Evolutionary conservation across 2,888 invertebrate species (phyloP), one percentile per base, ranked within the genome.

Genomic region (Nezara viridula): DNA sequence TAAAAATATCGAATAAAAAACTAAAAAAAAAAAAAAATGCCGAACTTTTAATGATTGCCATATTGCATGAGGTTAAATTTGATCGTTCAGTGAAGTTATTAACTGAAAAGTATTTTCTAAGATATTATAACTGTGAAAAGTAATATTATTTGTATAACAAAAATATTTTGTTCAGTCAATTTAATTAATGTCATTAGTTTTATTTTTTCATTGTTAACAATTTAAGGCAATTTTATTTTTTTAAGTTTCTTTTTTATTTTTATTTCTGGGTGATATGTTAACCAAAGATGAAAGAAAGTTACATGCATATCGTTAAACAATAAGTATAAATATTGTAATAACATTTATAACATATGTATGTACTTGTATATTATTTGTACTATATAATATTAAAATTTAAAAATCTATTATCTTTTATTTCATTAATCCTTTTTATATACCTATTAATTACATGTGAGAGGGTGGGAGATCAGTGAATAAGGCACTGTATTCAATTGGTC

Each of bases 261-360:
- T 81, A 81, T 81, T 81, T 81, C 44, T 81, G 81, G 44, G 44
- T 81, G 81, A 81, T 81, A 81, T 81, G 81, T 81, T 81, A 81
- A 81, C 81, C 81, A 81, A 81, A 81, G 81, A 81, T 44, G 44
- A 47, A n/a, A 81, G 44, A 81, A 81, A 81, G 81, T 44, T 81
- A 81, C 81, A 81, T 81, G 81, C 81, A 81, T 81, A 81, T 81
- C 81, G 40, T 81, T 81, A 81, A 44, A 81, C 81, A 81, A 81
- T 44, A 81, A 81, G 81, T 44, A 81, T 44, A 81, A 81, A 81
- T 81, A 81, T 44, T 81, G 81, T 81, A 47, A 40, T 81, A 81
- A 81, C 81, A 81, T 44, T 81, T 81, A 81, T 81, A 81, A 44
- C 81, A 81, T 81, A 81, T 81, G 40, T 81, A 81, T 81, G 40